Conservation (phyloP, 2,113 vertebrate species). For the Shinisaurus crocodilurus region DNA sequence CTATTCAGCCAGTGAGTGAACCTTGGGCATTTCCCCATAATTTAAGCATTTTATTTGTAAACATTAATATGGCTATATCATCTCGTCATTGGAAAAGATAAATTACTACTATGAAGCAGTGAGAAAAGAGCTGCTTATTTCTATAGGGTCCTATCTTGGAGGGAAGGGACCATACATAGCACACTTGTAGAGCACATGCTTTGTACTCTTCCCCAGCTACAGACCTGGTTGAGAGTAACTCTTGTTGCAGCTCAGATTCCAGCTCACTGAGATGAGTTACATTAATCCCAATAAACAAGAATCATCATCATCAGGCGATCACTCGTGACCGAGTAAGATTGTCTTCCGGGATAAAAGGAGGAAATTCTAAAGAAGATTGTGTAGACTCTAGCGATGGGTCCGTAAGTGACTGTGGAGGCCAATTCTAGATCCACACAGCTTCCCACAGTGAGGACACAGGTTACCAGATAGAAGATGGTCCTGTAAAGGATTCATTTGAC, state of each 20-base stretch:
- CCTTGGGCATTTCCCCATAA: neutral
- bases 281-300: conserved; percentile 12
- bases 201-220: neutral
- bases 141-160: neutral
- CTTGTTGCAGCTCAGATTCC: conserved; percentile 2
- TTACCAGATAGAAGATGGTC: too few species aligned
- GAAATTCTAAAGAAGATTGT: too few species aligned
- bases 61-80: neutral
- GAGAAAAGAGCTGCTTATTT: neutral
- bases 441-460: too few species aligned
- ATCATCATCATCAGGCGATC: too few species aligned
- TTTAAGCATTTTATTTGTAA: neutral
- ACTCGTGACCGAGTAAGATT: too few species aligned
- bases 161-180: neutral
- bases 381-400: too few species aligned
- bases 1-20: neutral
- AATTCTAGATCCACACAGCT: too few species aligned
- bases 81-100: neutral
- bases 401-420: too few species aligned
- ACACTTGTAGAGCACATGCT: neutral
- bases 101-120: neutral
- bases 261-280: neutral
- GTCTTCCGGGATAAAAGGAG: too few species aligned
- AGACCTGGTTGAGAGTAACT: neutral
- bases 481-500: too few species aligned